Percentiles rank a stretch among this genome's conserved stretches.
Conservation (phyloP, 2,113 vertebrate species). For the Menidia beryllina region DNA sequence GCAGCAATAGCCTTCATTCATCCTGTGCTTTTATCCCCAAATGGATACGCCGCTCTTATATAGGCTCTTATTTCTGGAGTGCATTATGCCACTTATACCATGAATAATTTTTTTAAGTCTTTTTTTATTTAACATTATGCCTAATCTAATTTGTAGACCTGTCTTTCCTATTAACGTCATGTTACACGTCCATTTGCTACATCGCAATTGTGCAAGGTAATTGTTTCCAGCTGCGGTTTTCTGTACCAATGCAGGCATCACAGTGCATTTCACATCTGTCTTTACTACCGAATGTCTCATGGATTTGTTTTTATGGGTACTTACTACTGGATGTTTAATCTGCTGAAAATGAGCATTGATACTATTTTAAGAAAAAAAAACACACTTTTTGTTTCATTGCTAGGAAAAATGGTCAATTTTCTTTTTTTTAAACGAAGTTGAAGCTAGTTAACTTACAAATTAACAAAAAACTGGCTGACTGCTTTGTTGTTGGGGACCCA, state of each 20-base stretch:
- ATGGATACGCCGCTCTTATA: slow-evolving; percentile 32
- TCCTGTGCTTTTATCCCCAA: slow-evolving; percentile 56
- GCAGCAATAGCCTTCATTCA: slow-evolving; percentile 8
- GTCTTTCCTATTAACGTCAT: slow-evolving; percentile 23
- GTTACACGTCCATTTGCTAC: neutral
- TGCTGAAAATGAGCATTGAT: too few relatives aligned
- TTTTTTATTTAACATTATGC: slow-evolving; percentile 51
- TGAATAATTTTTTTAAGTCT: slow-evolving; percentile 50
- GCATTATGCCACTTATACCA: slow-evolving; percentile 55
- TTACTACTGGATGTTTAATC: too few relatives aligned
- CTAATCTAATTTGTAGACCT: slow-evolving; percentile 20
- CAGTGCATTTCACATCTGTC: neutral
- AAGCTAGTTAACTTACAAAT: too few relatives aligned
- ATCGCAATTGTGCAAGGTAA: neutral
- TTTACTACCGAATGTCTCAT: too few relatives aligned
- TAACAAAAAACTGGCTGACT: too few relatives aligned
- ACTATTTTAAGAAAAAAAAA: too few relatives aligned
- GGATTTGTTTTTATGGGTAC: neutral
- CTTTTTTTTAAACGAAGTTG: too few relatives aligned
- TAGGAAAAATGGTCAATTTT: too few relatives aligned
- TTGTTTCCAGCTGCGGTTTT: neutral
- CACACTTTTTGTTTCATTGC: too few relatives aligned
- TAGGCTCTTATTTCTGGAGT: slow-evolving; percentile 29
- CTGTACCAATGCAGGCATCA: neutral
- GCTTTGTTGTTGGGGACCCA: too few relatives aligned